Evolutionary conservation across 1,140 invertebrate species (phyloP).

Genomic region (Bicyclus anynana): DNA sequence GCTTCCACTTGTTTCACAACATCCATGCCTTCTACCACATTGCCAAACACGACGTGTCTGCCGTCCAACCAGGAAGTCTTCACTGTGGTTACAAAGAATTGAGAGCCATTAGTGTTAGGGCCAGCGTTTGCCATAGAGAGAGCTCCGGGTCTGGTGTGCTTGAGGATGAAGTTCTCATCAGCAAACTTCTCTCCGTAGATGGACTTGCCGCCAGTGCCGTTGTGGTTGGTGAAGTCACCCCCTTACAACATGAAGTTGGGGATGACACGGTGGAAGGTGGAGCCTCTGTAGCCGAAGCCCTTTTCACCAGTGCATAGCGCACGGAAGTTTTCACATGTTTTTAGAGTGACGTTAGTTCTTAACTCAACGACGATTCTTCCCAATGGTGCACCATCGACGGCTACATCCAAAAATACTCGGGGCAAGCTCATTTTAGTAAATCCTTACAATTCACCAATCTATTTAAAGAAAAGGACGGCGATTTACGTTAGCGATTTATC

Average conservation of each 20-base stretch:
- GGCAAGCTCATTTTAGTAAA: constrained; percentile 85
- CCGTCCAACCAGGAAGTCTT: constrained; percentile 97
- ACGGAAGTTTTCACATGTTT: constrained; percentile 96
- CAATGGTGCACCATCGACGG: constrained; percentile 86
- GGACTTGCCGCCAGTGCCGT: constrained; percentile 97
- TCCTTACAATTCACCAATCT: constrained; percentile 37
- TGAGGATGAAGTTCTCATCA: constrained; percentile 97
- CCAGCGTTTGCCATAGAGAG: constrained; percentile 98
- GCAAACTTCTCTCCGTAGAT: constrained; percentile 97
- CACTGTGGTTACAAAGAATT: constrained; percentile 98
- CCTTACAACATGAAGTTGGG: constrained; percentile 99
- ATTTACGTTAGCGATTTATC: too few relatives aligned
- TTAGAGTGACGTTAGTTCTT: constrained; percentile 91
- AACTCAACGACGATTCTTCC: constrained; percentile 95
- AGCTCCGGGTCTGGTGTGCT: constrained; percentile 94
- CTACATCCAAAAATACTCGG: constrained; percentile 93
- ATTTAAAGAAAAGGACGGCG: constrained; percentile 38
- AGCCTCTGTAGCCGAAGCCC: constrained; percentile 95
- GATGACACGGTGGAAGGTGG: constrained; percentile 96
- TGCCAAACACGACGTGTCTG: constrained; percentile 98
- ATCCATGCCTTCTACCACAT: constrained; percentile 97
- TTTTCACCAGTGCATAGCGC: constrained; percentile 95
- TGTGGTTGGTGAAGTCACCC: constrained; percentile 96
- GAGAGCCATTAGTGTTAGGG: too few relatives aligned
- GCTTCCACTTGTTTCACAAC: constrained; percentile 94